Conservation (phyloP, 2,888 invertebrate species). For the Flexamia atlantica region DNA sequence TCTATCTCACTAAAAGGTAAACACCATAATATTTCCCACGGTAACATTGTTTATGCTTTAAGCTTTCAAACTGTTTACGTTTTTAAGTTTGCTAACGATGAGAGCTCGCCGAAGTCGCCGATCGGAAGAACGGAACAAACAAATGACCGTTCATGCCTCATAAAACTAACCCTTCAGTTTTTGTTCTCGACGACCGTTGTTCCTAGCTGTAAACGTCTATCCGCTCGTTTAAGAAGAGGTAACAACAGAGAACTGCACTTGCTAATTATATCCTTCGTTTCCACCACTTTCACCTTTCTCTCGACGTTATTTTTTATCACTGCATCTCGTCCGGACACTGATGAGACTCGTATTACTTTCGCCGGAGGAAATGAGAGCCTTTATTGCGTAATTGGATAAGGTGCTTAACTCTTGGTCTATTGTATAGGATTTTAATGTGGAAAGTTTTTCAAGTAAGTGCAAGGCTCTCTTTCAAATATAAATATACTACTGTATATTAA, state of each 20-base stretch:
- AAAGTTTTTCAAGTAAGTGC: too few species aligned
- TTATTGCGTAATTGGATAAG: too few species aligned
- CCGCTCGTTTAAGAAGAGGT: background rate
- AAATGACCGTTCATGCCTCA: background rate
- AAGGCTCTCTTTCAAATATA: too few species aligned
- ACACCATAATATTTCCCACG: too few species aligned
- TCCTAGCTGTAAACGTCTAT: constrained; percentile 5
- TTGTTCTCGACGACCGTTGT: background rate
- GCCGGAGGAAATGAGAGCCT: too few species aligned
- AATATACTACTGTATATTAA: too few species aligned
- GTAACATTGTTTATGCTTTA: too few species aligned
- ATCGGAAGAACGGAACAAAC: background rate
- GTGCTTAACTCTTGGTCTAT: too few species aligned
- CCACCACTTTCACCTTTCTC: constrained; percentile 8
- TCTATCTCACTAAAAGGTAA: too few species aligned
- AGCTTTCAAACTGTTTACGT: too few species aligned
- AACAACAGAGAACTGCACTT: constrained; percentile 3
- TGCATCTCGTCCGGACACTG: background rate
- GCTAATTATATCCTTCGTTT: constrained; percentile 18
- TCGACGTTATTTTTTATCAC: constrained; percentile 16
- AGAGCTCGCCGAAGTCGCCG: background rate
- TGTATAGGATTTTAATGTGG: too few species aligned
- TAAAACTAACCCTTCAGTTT: background rate
- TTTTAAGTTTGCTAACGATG: background rate
- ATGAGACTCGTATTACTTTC: background rate